Conservation (phyloP, 2,797 vertebrate genomes). For the Dicrostonyx torquatus region DNA sequence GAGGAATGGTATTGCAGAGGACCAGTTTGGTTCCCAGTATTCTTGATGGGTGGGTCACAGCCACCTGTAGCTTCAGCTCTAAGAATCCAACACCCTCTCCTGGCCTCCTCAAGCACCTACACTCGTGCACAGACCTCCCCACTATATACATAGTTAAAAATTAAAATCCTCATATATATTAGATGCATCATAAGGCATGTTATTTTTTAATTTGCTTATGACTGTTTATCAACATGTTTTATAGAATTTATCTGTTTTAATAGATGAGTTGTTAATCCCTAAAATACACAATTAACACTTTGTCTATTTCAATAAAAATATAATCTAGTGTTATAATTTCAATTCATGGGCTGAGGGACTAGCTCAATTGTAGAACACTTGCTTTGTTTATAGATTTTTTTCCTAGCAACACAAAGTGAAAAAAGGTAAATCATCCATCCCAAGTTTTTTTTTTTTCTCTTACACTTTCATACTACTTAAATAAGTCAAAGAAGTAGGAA, state of each 20-base stretch:
- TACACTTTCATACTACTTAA: slow-evolving; percentile 40
- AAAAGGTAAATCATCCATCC: not conserved
- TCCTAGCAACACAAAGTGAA: not conserved
- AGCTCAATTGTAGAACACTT: not conserved
- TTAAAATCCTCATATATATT: not conserved
- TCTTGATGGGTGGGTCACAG: not conserved
- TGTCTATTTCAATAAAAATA: not conserved
- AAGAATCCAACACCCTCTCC: not conserved
- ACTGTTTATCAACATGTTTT: slow-evolving; percentile 16
- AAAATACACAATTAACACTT: slow-evolving; percentile 11
- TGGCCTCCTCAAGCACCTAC: not conserved
- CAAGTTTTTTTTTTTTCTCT: slow-evolving; percentile 4
- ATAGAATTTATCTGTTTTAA: slow-evolving; percentile 4
- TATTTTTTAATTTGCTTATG: slow-evolving; percentile 1
- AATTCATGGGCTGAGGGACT: not conserved
- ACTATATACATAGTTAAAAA: not conserved
- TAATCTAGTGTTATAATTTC: slow-evolving; percentile 17
- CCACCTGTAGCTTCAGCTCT: not conserved
- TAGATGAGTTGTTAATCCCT: not conserved
- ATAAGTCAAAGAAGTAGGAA: not conserved
- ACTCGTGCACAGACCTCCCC: not conserved
- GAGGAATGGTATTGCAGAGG: not conserved
- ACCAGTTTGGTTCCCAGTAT: not conserved
- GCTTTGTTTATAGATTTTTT: not conserved
- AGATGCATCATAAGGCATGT: not conserved